Evolutionary conservation across 2,797 vertebrate species (phyloP).

Genomic region (Dromococcyx pavoninus): DNA sequence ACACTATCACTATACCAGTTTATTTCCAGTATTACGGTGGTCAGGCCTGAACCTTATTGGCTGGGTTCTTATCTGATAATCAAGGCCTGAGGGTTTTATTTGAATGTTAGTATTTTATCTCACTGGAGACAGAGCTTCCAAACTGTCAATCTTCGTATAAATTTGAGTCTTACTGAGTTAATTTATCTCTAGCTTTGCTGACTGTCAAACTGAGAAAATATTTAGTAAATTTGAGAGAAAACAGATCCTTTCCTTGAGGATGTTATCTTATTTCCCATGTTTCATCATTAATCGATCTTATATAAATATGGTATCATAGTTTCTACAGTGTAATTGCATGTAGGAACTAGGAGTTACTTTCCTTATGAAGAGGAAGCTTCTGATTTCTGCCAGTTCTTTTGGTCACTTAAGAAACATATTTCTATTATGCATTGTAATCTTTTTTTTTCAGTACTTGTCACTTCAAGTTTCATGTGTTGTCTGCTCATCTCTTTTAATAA

Average conservation of each 20-base stretch:
- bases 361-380: not conserved
- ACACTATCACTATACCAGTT: not conserved
- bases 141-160: not conserved
- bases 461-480: not conserved
- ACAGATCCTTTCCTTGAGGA: not conserved
- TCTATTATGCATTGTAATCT: not conserved
- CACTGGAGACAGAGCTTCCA: not conserved
- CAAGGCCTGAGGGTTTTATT: not conserved
- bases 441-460: not conserved
- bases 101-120: not conserved
- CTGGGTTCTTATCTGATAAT: not conserved
- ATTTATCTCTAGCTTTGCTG: not conserved
- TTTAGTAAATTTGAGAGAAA: not conserved
- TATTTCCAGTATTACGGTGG: not conserved
- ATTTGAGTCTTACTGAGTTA: not conserved
- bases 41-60: not conserved
- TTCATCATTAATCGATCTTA: not conserved
- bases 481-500: not conserved
- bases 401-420: not conserved
- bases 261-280: not conserved
- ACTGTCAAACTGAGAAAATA: conserved; percentile 2
- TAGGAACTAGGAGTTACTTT: not conserved
- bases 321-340: not conserved
- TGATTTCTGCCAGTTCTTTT: not conserved
- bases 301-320: not conserved